Evolutionary conservation across 2,888 invertebrate species (phyloP).

Genomic region (Caenorhabditis sp.): DNA sequence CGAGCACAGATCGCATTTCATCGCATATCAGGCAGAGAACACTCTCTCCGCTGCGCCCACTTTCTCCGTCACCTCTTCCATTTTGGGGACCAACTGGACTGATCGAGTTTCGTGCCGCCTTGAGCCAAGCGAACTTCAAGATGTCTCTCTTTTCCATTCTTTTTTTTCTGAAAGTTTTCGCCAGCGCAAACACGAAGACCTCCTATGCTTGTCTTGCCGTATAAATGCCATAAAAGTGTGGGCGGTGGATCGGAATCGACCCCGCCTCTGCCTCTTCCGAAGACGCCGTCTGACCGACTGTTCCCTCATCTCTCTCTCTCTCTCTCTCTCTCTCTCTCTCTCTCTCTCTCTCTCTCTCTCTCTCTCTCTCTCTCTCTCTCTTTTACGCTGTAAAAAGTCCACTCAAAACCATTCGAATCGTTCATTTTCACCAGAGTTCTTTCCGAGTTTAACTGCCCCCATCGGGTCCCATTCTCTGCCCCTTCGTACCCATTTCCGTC

Average conservation of each 20-base stretch:
- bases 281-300: conserved; percentile 14
- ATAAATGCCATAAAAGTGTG: conserved; percentile 32
- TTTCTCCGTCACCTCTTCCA: conserved; percentile 25
- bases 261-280: conserved; percentile 1
- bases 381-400: conserved; percentile 9
- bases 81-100: conserved; percentile 28
- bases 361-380: conserved; percentile 16
- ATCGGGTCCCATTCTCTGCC: conserved; percentile 37
- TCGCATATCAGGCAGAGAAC: conserved; percentile 38
- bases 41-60: conserved; percentile 11
- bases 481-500: conserved; percentile 3
- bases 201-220: conserved; percentile 21
- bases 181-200: conserved; percentile 30
- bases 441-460: background rate
- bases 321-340: conserved; percentile 4
- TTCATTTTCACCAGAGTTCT: background rate
- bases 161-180: conserved; percentile 25
- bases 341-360: conserved; percentile 18
- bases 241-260: conserved; percentile 18
- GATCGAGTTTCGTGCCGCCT: conserved; percentile 42
- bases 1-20: conserved; percentile 53
- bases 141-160: conserved; percentile 1
- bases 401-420: background rate
- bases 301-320: conserved; percentile 11
- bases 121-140: conserved; percentile 18